Base-by-base conservation (phyloP, 92 coral and sea anemone species). In the Chrysogorgia sp. region DNA sequence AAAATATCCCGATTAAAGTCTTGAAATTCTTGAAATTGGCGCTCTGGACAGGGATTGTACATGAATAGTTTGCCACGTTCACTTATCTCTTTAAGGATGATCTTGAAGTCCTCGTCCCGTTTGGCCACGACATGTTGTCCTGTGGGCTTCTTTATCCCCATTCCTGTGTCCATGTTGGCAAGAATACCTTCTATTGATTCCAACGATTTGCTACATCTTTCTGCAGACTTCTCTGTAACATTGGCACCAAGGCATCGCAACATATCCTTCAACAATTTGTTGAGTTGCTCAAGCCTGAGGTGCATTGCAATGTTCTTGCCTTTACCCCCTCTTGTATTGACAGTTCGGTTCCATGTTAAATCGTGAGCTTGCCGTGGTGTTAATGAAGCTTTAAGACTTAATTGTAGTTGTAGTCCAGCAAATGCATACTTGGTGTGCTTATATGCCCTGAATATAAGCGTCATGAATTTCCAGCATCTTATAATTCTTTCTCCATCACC, bases 291-390 rank as follows among this genome's bases (percentile, higher is more conserved):
- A 64, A 87, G 23, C 21, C 83, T 62, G 15, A 87, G 40, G 49
- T 90, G 91, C 59, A 84, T 34, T 1, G 88, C 72, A 32, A 87
- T 87, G 70, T 87, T 84, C 26, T 50, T 81, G 1, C 96, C 96
- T 14, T 6, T 31, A 0, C 87, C 88, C 15, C 91, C 89, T 20
- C 77, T 76, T 41, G 63, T 87, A 58, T 90, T 90, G 12, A 84
- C 91, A 23, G 90, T 70, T 31, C 89, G 34, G 85, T 90, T 90
- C 91, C 91, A 84, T 1, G 28, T 62, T 22, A 90, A 26, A 45
- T 81, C 34, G 60, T 87, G 82, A 6, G 89, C 91, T 57, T 87
- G 63, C 23, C 84, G 7, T 21, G 86, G 80, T 5, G 90, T 74
- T 0, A 86, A 65, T 12, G 76, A 68, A 29, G 90, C 79, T 0